A percentile compares a stretch with the other conserved stretches of the same genome.
Evolutionary conservation across 2,113 vertebrate species (phyloP).

Genomic region (Microcebus ravelobensis): DNA sequence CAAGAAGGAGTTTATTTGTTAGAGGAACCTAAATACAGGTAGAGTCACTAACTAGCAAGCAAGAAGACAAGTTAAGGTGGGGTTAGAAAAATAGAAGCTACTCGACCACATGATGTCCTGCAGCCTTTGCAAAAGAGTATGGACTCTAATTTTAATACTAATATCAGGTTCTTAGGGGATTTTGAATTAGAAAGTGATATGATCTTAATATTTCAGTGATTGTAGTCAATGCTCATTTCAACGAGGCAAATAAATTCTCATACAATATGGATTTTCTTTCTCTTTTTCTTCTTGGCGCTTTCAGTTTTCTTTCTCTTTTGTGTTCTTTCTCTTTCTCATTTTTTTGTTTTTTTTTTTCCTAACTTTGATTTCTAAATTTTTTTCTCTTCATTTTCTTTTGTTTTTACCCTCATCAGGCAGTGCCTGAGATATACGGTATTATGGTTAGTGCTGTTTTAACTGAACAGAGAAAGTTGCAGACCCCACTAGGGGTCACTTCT

Average conservation of each 20-base stretch:
- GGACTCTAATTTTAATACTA: background rate
- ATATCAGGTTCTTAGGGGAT: background rate
- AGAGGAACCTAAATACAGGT: background rate
- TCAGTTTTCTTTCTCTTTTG: background rate
- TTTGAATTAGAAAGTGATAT: background rate
- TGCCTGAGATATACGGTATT: background rate
- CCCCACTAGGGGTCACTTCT: conserved; percentile 82
- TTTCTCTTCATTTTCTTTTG: background rate
- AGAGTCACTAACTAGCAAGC: rapidly evolving
- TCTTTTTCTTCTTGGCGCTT: background rate
- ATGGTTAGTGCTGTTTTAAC: background rate
- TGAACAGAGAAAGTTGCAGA: background rate
- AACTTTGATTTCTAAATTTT: background rate
- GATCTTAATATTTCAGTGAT: background rate
- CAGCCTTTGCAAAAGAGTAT: background rate
- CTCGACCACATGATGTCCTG: rapidly evolving
- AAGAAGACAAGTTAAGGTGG: background rate
- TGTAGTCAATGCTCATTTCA: background rate
- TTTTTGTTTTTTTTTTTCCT: background rate
- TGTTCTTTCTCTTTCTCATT: background rate
- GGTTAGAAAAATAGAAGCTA: background rate
- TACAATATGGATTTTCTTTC: background rate
- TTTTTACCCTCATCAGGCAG: background rate
- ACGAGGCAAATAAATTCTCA: background rate
- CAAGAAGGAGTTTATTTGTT: no score